Evolutionary conservation across 2,797 vertebrate genomes (phyloP), one percentile per base, ranked within the genome.

Genomic region (Falco peregrinus): DNA sequence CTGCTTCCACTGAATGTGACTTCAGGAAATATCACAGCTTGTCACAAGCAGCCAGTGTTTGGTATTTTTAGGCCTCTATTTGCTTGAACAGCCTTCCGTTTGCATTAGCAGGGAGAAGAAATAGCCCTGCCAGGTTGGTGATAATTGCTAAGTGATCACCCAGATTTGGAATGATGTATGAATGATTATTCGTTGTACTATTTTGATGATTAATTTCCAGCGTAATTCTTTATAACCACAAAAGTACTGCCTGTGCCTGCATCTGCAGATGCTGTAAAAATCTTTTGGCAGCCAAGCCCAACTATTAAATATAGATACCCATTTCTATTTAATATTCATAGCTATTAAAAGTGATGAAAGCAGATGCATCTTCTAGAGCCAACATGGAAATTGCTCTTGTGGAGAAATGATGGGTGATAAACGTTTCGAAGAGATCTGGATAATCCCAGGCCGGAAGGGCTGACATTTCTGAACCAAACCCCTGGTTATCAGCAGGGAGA

Each of bases 251-350:
- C 20, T 79, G 63, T 82, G 84, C 84, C 87, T 70, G 93, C 93
- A 68, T 90, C 91, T 89, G 88, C 75, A 74, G 84, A 64, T 84
- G 78, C 89, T 80, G 29, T 54, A 59, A 86, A 84, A 56, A 15
- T 93, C 79, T 80, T 63, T 57, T 94, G 88, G 92, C 65, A 90
- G 69, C 82, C 45, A 6, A 88, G 76, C 37, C 8, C 19, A 77
- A 24, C 67, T 47, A 86, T 93, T 89, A 95, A 95, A 95, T 91
- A 84, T 63, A 84, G 87, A 89, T 73, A 50, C 48, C 33, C 24
- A 2, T 54, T 69, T 47, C 37, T 83, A 80, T 95, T 92, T 83
- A 47, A 69, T 96, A 93, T 85, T 93, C 90, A 93, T 77, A 39
- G 87, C 16, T 33, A 67, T 95, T 91, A 91, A 76, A 87, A 60